A percentile compares a stretch with the other conserved stretches of the same genome.
phyloP scores from a whole-genome alignment of 2,113 vertebrate genomes.

The Dinomys branickii region DNA sequence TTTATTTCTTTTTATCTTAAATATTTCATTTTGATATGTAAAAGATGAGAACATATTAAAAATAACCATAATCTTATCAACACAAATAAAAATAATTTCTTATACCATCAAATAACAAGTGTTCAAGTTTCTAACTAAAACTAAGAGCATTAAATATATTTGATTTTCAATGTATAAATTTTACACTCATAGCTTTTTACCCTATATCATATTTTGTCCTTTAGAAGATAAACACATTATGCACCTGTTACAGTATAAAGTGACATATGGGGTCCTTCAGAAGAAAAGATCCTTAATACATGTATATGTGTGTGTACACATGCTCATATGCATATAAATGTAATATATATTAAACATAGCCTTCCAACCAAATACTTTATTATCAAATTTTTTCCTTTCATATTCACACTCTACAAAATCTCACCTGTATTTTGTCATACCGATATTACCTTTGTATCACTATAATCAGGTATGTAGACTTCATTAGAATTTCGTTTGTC shows the following conservation, averaged over 20 bases:
- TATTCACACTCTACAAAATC: background rate
- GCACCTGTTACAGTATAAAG: background rate
- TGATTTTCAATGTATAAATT: background rate
- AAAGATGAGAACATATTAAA: background rate
- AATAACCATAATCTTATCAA: background rate
- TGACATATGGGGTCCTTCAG: background rate
- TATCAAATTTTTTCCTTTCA: background rate
- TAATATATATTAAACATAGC: background rate
- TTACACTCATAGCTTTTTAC: background rate
- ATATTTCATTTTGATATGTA: background rate
- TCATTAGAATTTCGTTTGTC: background rate
- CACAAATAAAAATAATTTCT: constrained; percentile 2
- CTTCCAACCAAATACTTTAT: background rate
- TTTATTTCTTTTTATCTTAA: background rate
- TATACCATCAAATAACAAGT: background rate
- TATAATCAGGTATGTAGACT: background rate
- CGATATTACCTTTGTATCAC: background rate
- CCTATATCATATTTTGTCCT: background rate
- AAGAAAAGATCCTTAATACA: background rate
- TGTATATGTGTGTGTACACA: too few relatives aligned
- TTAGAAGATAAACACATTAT: background rate
- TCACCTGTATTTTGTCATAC: background rate
- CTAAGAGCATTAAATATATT: background rate
- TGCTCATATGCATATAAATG: background rate
- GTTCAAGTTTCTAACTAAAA: background rate